These are phyloP conservation scores for Notamacropus eugenii DNA, from an alignment of 2,797 vertebrate genomes.

Conservation along the genomic window DNA sequence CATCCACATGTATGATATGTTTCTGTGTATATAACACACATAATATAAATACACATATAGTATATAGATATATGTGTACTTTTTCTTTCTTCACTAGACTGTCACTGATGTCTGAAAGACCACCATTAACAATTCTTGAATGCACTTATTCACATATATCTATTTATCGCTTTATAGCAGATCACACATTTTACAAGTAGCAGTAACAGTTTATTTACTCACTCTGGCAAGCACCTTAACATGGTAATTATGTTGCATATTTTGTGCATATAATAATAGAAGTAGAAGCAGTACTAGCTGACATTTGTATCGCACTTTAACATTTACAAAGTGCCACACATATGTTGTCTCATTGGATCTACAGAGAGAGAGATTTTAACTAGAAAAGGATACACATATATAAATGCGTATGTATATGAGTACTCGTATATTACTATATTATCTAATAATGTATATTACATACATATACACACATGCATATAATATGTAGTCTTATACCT, in stretches of 20 bases:
- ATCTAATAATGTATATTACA: background rate
- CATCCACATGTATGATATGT: background rate
- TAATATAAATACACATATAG: background rate
- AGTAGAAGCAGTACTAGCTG: background rate
- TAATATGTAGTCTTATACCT: background rate
- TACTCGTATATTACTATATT: background rate
- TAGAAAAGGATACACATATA: background rate
- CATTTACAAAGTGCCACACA: background rate
- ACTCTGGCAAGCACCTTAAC: background rate
- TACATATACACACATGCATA: background rate
- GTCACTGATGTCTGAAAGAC: background rate
- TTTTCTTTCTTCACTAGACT: background rate
- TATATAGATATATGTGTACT: background rate
- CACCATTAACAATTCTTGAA: background rate
- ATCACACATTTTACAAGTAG: background rate
- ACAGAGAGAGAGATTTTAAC: background rate
- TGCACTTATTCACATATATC: background rate
- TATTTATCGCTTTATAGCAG: background rate
- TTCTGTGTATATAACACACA: background rate
- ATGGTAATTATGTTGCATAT: background rate
- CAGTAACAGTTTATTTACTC: background rate
- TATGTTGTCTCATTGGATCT: background rate
- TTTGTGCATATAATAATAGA: background rate
- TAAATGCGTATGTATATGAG: background rate
- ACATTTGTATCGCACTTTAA: background rate